Percentiles rank a stretch among this genome's conserved stretches.
phyloP scores from a whole-genome alignment of 2,888 invertebrate species.

The Lasioglossum pauxillum region DNA sequence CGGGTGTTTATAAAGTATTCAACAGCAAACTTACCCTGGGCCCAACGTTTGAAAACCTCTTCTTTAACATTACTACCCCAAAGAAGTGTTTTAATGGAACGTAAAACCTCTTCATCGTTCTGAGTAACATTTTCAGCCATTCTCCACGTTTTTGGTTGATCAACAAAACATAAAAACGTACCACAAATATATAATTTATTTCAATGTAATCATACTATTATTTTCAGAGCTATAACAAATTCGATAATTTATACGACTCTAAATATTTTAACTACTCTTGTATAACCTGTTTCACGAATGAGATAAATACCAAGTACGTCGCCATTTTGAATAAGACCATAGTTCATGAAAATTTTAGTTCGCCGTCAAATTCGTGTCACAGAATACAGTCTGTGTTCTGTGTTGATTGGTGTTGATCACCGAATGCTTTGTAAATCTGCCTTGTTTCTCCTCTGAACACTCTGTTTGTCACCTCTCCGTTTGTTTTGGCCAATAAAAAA shows the following conservation, averaged over 20 bases:
- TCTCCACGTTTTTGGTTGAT: constrained; percentile 60
- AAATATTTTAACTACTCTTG: constrained; percentile 26
- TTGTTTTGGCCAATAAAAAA: no score
- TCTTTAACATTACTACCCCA: constrained; percentile 94
- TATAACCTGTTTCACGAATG: constrained; percentile 77
- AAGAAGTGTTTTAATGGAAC: constrained; percentile 90
- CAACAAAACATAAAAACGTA: constrained; percentile 58
- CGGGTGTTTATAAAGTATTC: not conserved
- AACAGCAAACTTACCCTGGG: constrained; percentile 88
- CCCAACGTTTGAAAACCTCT: constrained; percentile 96
- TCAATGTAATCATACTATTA: constrained; percentile 56
- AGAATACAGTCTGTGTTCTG: not conserved
- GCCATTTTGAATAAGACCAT: constrained; percentile 72
- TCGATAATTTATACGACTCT: constrained; percentile 24
- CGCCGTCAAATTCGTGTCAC: not conserved
- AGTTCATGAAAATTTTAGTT: constrained; percentile 22
- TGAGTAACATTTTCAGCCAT: constrained; percentile 85
- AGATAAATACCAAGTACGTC: constrained; percentile 73
- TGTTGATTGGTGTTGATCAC: no score
- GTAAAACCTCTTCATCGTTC: constrained; percentile 87
- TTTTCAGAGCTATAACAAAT: constrained; percentile 20
- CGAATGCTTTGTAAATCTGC: no score
- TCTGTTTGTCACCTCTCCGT: no score
- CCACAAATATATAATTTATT: constrained; percentile 60
- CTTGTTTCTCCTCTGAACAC: no score